Percentiles rank a stretch among this genome's conserved stretches.
phyloP scores from a whole-genome alignment of 2,888 invertebrate genomes.

The Amaurobius ferox region DNA sequence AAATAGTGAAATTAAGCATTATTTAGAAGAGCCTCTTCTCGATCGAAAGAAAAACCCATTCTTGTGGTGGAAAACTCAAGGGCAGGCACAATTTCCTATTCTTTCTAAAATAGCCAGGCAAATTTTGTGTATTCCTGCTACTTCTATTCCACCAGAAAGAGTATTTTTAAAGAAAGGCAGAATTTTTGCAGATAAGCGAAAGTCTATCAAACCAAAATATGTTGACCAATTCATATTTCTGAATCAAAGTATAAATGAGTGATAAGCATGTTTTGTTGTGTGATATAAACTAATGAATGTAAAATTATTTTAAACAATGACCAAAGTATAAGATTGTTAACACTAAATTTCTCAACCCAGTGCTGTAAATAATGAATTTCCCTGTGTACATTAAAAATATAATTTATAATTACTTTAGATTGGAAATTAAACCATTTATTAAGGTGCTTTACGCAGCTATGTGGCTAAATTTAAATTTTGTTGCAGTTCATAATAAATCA shows the following conservation, averaged over 20 bases:
- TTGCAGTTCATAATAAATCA: too few relatives aligned
- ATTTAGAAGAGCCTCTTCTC: conserved; percentile 58
- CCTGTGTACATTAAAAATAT: too few relatives aligned
- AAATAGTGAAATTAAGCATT: conserved; percentile 57
- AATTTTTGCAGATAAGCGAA: conserved; percentile 41
- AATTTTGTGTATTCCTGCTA: conserved; percentile 59
- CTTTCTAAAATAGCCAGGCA: conserved; percentile 51
- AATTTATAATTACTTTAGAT: too few relatives aligned
- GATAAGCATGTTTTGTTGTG: too few relatives aligned
- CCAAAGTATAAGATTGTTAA: too few relatives aligned
- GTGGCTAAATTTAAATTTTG: too few relatives aligned
- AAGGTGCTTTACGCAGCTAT: too few relatives aligned
- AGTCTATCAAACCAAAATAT: conserved; percentile 60
- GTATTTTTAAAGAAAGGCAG: conserved; percentile 64
- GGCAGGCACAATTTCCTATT: conserved; percentile 59
- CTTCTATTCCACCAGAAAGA: conserved; percentile 63
- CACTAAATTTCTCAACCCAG: too few relatives aligned
- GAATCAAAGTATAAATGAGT: conserved; percentile 69
- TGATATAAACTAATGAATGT: too few relatives aligned
- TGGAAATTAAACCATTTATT: too few relatives aligned
- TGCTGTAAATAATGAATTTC: too few relatives aligned
- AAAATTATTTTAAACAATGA: too few relatives aligned
- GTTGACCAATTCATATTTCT: conserved; percentile 67
- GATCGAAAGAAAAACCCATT: conserved; percentile 65
- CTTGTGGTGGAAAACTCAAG: conserved; percentile 65